phyloP scores from a whole-genome alignment of 2,113 vertebrate species.

The Microcebus griseorufus region DNA sequence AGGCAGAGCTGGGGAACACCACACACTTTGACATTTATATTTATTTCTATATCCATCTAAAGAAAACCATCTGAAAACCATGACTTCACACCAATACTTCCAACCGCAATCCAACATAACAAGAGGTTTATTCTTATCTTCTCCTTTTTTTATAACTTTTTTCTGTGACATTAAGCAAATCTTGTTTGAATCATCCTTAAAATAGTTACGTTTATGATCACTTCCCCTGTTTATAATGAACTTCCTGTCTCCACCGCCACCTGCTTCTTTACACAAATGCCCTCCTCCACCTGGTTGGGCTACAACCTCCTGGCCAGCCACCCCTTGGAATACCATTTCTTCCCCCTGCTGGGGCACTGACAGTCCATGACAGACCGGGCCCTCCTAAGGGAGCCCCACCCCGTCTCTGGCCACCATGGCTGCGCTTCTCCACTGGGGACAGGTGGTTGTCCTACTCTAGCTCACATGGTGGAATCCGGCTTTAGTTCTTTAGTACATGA shows the following conservation, averaged over 20 bases:
- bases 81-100: not conserved
- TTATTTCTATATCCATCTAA: not conserved
- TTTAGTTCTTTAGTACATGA: not conserved
- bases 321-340: not conserved
- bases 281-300: not conserved
- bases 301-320: not conserved
- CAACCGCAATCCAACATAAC: no score
- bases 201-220: not conserved
- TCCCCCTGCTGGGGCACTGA: not conserved
- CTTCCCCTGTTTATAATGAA: no score
- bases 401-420: no score
- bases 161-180: not conserved
- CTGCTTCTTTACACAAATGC: not conserved
- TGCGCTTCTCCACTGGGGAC: rapidly evolving
- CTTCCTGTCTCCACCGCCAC: not conserved
- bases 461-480: no score
- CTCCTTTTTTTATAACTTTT: not conserved
- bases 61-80: no score
- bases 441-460: not conserved
- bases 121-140: not conserved
- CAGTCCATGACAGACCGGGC: not conserved
- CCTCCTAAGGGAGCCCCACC: not conserved
- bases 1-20: not conserved
- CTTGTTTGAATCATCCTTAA: not conserved
- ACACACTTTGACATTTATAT: not conserved